phyloP scores from a whole-genome alignment of 2,113 vertebrate genomes.

The Notothenia rossii region DNA sequence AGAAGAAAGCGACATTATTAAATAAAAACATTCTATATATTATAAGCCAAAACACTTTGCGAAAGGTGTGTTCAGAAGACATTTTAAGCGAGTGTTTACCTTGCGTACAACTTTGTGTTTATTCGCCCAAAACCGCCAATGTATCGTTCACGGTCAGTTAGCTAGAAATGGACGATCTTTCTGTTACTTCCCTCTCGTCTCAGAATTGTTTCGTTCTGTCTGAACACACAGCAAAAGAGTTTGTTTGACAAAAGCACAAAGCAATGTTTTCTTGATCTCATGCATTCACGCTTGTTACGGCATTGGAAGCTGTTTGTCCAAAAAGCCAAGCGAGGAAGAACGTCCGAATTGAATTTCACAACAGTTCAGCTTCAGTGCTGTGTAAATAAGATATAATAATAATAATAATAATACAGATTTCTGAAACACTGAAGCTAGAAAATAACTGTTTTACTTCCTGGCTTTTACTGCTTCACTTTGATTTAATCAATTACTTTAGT shows the following conservation, averaged over 20 bases:
- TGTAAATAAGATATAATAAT: conserved; percentile 37
- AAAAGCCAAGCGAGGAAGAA: conserved; percentile 28
- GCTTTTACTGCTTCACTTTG: conserved; percentile 15
- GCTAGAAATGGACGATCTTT: background rate
- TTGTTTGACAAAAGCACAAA: conserved; percentile 47
- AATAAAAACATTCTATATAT: background rate
- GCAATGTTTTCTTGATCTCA: conserved; percentile 21
- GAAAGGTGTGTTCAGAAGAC: conserved; percentile 23
- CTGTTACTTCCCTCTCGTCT: background rate
- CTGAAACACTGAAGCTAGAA: conserved; percentile 15
- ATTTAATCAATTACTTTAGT: conserved; percentile 1
- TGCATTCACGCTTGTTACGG: conserved; percentile 18
- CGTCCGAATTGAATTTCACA: background rate
- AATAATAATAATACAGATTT: background rate
- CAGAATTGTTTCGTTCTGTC: background rate
- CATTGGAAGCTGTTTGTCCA: conserved; percentile 19
- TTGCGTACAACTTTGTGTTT: background rate
- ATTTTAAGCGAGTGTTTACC: background rate
- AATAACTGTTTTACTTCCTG: conserved; percentile 5
- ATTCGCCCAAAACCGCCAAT: background rate
- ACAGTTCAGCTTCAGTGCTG: conserved; percentile 10
- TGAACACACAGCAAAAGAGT: conserved; percentile 5
- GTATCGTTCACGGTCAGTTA: background rate
- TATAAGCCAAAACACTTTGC: conserved; percentile 19
- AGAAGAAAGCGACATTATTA: conserved; percentile 1